Percentiles rank a stretch among this genome's conserved stretches.
phyloP scores from a whole-genome alignment of 1,140 invertebrate species.

The Papilio machaon region DNA sequence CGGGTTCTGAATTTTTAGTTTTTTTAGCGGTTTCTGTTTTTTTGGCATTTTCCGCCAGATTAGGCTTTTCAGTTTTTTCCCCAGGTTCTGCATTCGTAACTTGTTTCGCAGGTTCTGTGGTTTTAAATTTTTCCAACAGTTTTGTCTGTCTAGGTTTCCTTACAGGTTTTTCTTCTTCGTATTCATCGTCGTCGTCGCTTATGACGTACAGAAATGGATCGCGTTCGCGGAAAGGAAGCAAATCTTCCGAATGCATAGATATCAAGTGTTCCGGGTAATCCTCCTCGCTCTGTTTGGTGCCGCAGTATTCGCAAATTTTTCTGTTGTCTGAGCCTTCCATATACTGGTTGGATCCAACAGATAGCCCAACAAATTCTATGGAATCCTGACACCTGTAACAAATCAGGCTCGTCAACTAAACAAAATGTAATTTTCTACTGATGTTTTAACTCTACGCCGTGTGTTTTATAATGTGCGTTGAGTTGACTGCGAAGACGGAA shows the following conservation, averaged over 20 bases:
- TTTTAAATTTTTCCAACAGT: background rate
- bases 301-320: slow-evolving; percentile 56
- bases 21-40: too few relatives aligned
- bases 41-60: too few relatives aligned
- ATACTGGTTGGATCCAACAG: background rate
- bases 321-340: slow-evolving; percentile 3
- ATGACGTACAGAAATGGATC: slow-evolving; percentile 47
- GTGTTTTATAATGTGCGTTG: slow-evolving; percentile 51
- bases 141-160: background rate
- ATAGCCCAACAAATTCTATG: background rate
- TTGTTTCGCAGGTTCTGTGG: background rate
- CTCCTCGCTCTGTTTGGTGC: slow-evolving; percentile 31
- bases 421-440: background rate
- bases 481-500: slow-evolving; percentile 65
- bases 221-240: slow-evolving; percentile 71
- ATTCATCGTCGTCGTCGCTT: slow-evolving; percentile 37
- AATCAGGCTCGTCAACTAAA: slow-evolving; percentile 43
- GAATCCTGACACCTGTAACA: slow-evolving; percentile 56
- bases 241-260: slow-evolving; percentile 50
- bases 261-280: slow-evolving; percentile 54
- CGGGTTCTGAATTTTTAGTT: too few relatives aligned
- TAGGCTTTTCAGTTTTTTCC: background rate
- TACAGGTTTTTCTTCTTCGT: background rate
- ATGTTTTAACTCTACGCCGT: slow-evolving; percentile 32
- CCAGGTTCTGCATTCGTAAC: background rate